These are phyloP conservation scores for Okapia johnstoni DNA, from an alignment of 2,113 vertebrate genomes.

Conservation along the genomic window DNA sequence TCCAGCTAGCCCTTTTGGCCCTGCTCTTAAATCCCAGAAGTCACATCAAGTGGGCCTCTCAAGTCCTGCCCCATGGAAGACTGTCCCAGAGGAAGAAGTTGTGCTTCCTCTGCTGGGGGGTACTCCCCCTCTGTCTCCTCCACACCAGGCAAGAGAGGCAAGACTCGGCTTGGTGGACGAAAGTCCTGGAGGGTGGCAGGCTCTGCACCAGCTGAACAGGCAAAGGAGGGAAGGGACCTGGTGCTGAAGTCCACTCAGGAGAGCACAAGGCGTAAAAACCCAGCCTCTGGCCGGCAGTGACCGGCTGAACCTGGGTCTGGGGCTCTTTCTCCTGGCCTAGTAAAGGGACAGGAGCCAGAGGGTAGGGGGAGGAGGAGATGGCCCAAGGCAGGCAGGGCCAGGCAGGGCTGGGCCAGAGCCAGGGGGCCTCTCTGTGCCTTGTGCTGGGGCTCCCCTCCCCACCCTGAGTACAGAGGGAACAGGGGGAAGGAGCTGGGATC, in stretches of 20 bases:
- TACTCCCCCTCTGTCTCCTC: background rate
- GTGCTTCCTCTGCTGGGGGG: background rate
- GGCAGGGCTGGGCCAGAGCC: background rate
- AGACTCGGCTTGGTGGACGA: background rate
- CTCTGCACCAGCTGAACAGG: background rate
- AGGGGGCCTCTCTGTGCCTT: background rate
- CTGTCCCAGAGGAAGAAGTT: background rate
- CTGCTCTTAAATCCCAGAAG: background rate
- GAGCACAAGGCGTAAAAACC: background rate
- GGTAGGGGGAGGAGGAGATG: background rate
- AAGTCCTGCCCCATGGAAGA: too few relatives aligned
- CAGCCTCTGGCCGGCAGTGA: background rate
- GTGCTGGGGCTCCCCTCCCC: background rate
- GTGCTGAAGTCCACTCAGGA: background rate
- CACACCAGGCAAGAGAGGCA: background rate
- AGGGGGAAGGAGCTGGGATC: constrained; percentile 35
- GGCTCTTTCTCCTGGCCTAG: background rate
- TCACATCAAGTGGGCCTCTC: background rate
- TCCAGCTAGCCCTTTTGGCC: background rate
- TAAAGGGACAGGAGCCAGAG: background rate
- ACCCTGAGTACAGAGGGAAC: background rate
- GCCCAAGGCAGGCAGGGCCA: background rate
- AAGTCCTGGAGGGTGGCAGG: background rate
- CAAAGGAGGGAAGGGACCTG: background rate
- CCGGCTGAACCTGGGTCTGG: background rate